Evolutionary conservation across 2,888 invertebrate genomes (phyloP).

Genomic region (Globia sparganii): DNA sequence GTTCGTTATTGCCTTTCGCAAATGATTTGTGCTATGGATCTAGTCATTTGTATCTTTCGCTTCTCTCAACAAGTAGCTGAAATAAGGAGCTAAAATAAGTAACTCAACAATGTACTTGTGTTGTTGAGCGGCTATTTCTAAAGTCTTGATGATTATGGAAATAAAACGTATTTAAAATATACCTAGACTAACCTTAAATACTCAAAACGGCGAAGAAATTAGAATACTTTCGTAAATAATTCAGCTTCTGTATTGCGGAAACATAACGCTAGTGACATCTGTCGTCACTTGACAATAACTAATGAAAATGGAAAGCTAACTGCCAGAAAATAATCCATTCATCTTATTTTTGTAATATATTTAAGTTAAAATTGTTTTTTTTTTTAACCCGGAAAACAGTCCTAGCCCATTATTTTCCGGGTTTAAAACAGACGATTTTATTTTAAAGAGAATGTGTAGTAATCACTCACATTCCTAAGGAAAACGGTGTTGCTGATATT

Average conservation of each 20-base stretch:
- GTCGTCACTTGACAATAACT: constrained; percentile 48
- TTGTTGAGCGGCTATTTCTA: background rate
- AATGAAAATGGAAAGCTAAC: constrained; percentile 45
- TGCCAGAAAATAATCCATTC: constrained; percentile 42
- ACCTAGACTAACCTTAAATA: constrained; percentile 2
- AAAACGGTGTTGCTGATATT: constrained; percentile 5
- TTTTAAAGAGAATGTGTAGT: background rate
- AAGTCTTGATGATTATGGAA: constrained; percentile 22
- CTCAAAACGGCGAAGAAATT: constrained; percentile 33
- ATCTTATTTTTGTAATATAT: constrained; percentile 38
- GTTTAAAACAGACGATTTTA: constrained; percentile 22
- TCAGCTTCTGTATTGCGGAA: constrained; percentile 66
- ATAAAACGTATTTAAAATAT: constrained; percentile 14
- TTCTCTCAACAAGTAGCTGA: background rate
- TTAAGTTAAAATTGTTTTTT: background rate
- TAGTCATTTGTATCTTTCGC: constrained; percentile 16
- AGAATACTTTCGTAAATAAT: constrained; percentile 31
- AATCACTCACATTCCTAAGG: constrained; percentile 4
- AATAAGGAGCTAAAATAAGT: constrained; percentile 22
- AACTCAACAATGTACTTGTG: constrained; percentile 6
- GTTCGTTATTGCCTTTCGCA: constrained; percentile 25
- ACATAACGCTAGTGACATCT: constrained; percentile 53
- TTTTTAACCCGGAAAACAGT: background rate
- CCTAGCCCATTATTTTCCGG: constrained; percentile 29
- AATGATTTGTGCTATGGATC: constrained; percentile 30